Conservation (phyloP, 64 coral and sea anemone species). For the Montipora efflorescens region DNA sequence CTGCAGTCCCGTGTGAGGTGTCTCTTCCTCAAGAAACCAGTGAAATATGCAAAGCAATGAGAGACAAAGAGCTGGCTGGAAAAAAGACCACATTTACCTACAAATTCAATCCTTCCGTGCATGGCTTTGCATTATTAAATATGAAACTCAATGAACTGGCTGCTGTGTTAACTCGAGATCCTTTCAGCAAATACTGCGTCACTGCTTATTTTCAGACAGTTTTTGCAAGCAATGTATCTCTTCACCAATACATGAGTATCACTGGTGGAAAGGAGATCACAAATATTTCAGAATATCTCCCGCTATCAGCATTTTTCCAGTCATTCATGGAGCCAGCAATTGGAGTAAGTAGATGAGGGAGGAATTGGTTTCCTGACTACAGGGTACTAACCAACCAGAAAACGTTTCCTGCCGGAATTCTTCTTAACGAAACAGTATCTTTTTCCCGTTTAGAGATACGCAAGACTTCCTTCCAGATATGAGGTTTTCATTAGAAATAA, state of each 20-base stretch:
- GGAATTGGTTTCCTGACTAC: not conserved
- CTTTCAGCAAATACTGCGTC: not conserved
- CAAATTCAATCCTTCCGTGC: not conserved
- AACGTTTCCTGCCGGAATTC: not conserved
- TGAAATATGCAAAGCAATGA: not conserved
- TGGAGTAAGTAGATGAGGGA: not conserved
- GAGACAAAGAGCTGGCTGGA: not conserved
- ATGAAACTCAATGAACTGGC: not conserved
- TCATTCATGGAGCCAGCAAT: constrained; percentile 1
- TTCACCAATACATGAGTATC: not conserved
- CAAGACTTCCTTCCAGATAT: constrained; percentile 28
- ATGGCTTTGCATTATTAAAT: not conserved
- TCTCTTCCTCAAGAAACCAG: constrained; percentile 18
- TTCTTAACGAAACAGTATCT: not conserved
- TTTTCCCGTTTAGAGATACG: not conserved
- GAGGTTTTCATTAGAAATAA: constrained; percentile 58
- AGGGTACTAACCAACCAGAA: not conserved
- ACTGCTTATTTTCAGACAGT: not conserved
- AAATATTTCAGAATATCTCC: not conserved
- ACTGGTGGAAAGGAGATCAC: constrained; percentile 17
- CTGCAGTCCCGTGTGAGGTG: not conserved
- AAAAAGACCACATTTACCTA: not conserved
- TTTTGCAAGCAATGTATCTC: not conserved
- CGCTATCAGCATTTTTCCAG: constrained; percentile 1
- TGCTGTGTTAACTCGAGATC: not conserved